phyloP scores from a whole-genome alignment of 2,113 vertebrate species.

The Ammodytes dubius region DNA sequence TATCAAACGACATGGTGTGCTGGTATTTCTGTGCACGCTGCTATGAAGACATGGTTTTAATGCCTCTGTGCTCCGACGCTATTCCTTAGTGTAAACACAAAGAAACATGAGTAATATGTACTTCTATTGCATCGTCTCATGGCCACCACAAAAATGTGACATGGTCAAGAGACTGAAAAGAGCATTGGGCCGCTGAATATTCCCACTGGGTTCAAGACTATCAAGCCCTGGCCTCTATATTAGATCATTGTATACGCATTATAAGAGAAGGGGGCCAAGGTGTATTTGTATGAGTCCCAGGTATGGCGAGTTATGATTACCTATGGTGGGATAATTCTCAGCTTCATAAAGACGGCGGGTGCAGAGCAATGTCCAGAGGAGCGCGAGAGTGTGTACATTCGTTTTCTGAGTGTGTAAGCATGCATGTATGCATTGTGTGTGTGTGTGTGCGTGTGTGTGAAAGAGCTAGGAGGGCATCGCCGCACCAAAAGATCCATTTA shows the following conservation, averaged over 20 bases:
- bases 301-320: constrained; percentile 80
- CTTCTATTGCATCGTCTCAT: constrained; percentile 24
- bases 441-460: constrained; percentile 12
- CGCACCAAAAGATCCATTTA: constrained; percentile 82
- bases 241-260: constrained; percentile 79
- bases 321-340: constrained; percentile 84
- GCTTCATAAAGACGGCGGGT: constrained; percentile 81
- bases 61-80: constrained; percentile 62
- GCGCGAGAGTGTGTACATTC: constrained; percentile 43
- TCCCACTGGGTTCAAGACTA: constrained; percentile 63
- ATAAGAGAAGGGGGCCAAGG: constrained; percentile 75
- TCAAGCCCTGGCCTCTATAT: constrained; percentile 67
- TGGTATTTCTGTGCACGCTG: constrained; percentile 72
- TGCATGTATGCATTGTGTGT: constrained; percentile 62
- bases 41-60: constrained; percentile 71
- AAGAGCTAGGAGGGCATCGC: constrained; percentile 56
- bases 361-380: constrained; percentile 64
- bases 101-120: constrained; percentile 63
- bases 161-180: constrained; percentile 62
- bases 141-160: constrained; percentile 51
- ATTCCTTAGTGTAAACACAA: constrained; percentile 68
- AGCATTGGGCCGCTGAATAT: constrained; percentile 54
- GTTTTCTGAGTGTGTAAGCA: constrained; percentile 44
- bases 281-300: constrained; percentile 79
- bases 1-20: constrained; percentile 68